phyloP scores from a whole-genome alignment of 2,113 vertebrate species.

The Ursus arctos region DNA sequence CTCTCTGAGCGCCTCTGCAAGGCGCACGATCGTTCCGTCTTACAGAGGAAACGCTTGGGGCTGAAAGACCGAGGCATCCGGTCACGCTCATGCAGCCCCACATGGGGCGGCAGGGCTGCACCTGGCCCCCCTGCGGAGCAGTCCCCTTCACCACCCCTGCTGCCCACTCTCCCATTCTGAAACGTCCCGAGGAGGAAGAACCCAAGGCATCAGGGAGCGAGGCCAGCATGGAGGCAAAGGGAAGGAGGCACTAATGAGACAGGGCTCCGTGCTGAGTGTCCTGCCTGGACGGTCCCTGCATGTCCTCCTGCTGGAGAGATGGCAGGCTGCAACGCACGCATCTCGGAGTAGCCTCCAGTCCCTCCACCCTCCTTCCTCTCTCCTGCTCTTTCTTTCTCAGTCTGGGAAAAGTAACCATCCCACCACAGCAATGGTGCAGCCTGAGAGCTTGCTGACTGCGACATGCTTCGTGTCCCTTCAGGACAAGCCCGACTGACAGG shows the following conservation, averaged over 20 bases:
- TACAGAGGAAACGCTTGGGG: neutral
- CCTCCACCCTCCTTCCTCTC: fast-evolving
- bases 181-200: neutral
- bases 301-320: neutral
- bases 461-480: fast-evolving
- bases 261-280: neutral
- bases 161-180: neutral
- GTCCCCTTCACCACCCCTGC: neutral
- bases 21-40: too few relatives aligned
- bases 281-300: fast-evolving
- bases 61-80: neutral
- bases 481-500: neutral
- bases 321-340: too few relatives aligned
- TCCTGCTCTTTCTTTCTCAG: neutral
- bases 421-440: neutral
- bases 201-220: neutral
- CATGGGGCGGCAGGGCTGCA: too few relatives aligned
- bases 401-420: too few relatives aligned
- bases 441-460: neutral
- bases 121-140: neutral
- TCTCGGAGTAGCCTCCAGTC: fast-evolving
- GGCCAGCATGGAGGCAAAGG: neutral
- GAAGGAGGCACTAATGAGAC: neutral
- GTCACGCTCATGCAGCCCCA: neutral
- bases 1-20: neutral